Conservation (phyloP, 2,113 vertebrate species). For the Orthonyx spaldingii region DNA sequence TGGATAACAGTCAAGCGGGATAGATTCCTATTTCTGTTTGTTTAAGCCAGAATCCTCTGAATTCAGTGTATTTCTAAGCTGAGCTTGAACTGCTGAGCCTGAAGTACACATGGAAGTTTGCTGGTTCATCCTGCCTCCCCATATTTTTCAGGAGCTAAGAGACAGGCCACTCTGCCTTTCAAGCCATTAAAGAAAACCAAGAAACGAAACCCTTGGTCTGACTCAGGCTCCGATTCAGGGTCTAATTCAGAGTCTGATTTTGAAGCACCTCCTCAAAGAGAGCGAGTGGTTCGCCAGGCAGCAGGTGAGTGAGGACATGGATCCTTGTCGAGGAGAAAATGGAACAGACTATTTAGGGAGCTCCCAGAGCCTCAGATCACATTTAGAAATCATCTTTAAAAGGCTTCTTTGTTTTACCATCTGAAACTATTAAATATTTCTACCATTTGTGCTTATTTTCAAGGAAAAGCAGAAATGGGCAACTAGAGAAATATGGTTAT, state of each 20-base stretch:
- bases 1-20: rapidly evolving
- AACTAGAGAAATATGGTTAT: background rate
- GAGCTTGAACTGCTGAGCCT: background rate
- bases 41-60: background rate
- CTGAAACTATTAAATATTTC: background rate
- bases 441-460: background rate
- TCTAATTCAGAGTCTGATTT: constrained; percentile 66
- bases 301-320: constrained; percentile 51
- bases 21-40: background rate
- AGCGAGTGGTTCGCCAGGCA: constrained; percentile 63
- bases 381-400: background rate
- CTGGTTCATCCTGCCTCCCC: background rate
- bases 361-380: background rate
- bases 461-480: background rate
- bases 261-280: constrained; percentile 66
- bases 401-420: background rate
- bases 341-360: background rate
- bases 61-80: background rate
- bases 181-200: constrained; percentile 77
- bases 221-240: constrained; percentile 79
- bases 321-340: background rate
- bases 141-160: constrained; percentile 70
- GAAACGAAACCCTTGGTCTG: constrained; percentile 79
- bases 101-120: background rate
- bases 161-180: constrained; percentile 86